Evolutionary conservation across 2,113 vertebrate species (phyloP).

Genomic region (Calidris pygmaea): DNA sequence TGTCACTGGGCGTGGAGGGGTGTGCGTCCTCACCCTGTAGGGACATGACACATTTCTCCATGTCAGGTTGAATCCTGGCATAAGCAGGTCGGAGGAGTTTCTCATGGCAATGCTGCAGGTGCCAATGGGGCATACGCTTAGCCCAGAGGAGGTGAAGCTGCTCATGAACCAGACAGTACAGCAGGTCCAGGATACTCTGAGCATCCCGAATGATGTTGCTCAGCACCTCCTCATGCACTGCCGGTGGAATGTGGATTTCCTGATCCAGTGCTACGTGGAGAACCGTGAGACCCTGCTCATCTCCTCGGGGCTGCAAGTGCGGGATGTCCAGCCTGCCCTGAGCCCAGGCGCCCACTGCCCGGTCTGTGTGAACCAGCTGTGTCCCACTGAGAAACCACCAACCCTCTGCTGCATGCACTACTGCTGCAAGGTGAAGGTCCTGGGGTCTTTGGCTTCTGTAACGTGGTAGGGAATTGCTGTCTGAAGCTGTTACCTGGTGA

Average conservation of each 20-base stretch:
- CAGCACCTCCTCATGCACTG: slow-evolving; percentile 90
- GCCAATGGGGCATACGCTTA: slow-evolving; percentile 91
- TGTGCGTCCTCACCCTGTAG: not conserved
- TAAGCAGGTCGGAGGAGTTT: slow-evolving; percentile 72
- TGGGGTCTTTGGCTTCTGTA: not conserved
- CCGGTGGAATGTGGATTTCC: slow-evolving; percentile 90
- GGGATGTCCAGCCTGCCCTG: slow-evolving; percentile 67
- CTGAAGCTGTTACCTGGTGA: not conserved
- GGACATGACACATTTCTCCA: not conserved
- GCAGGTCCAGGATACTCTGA: slow-evolving; percentile 87
- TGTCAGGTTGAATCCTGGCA: slow-evolving; percentile 46
- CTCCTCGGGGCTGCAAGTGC: slow-evolving; percentile 83
- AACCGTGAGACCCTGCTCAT: slow-evolving; percentile 79
- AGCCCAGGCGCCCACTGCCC: slow-evolving; percentile 81
- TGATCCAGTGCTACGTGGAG: slow-evolving; percentile 89
- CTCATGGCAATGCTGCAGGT: slow-evolving; percentile 85
- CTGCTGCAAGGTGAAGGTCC: slow-evolving; percentile 87
- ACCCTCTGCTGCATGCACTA: slow-evolving; percentile 91
- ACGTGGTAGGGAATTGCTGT: not conserved
- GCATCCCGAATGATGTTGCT: slow-evolving; percentile 81
- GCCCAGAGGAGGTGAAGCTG: slow-evolving; percentile 86
- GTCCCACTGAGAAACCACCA: slow-evolving; percentile 70
- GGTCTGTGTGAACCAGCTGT: slow-evolving; percentile 82
- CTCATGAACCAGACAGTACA: slow-evolving; percentile 89
- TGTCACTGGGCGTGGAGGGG: not conserved